Conservation (phyloP, 2,113 vertebrate species). For the Ophthalmolycus amberensis region DNA sequence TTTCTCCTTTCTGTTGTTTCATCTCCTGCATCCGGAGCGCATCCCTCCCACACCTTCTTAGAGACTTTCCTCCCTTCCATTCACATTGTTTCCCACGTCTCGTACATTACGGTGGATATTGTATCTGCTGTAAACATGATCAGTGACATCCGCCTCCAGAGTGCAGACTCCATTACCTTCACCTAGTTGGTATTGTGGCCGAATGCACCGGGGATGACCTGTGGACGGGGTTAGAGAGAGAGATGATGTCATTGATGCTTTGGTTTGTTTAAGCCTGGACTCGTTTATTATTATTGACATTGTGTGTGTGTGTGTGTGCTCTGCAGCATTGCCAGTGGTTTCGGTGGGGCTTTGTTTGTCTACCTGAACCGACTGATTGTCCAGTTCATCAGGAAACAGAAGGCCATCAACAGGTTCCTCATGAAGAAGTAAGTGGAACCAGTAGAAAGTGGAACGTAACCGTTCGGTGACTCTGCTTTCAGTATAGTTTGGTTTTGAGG, state of each 20-base stretch:
- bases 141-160: conserved; percentile 7
- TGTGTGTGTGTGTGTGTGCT: conserved; percentile 7
- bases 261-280: conserved; percentile 16
- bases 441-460: background rate
- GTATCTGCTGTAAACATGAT: background rate
- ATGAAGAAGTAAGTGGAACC: conserved; percentile 94
- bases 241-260: background rate
- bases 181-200: conserved; percentile 26
- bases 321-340: conserved; percentile 93
- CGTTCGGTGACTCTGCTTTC: too few species aligned
- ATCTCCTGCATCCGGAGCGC: background rate
- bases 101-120: background rate
- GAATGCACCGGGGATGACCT: background rate
- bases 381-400: conserved; percentile 97
- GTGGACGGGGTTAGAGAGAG: conserved; percentile 2
- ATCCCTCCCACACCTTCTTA: background rate
- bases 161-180: conserved; percentile 22
- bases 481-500: background rate
- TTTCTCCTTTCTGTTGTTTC: background rate
- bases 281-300: background rate
- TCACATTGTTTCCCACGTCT: background rate
- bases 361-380: conserved; percentile 97
- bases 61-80: background rate
- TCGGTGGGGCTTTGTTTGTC: conserved; percentile 94
- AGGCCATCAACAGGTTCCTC: conserved; percentile 97